A percentile compares a stretch with the other conserved stretches of the same genome.
phyloP scores from a whole-genome alignment of 2,113 vertebrate species.

The Suncus etruscus region DNA sequence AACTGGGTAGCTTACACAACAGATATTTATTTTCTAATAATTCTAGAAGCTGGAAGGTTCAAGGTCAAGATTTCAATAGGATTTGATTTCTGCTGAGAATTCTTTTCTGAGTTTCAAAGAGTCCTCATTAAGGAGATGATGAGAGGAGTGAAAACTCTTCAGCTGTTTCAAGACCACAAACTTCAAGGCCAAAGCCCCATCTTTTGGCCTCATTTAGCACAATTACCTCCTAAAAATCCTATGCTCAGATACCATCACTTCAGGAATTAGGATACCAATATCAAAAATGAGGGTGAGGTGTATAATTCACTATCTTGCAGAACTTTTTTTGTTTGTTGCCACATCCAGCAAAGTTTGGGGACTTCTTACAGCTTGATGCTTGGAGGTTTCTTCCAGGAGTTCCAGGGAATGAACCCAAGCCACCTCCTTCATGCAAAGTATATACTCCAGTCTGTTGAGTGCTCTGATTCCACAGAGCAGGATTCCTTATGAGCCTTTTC shows the following conservation, averaged over 20 bases:
- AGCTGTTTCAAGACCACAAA: neutral
- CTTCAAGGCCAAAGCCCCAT: neutral
- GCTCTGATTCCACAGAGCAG: too few species aligned
- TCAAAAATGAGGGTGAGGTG: neutral
- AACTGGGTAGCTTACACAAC: conserved; percentile 12
- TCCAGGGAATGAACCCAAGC: too few species aligned
- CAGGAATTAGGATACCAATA: neutral
- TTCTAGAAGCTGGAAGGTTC: neutral
- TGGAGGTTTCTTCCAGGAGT: too few species aligned
- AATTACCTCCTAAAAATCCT: neutral
- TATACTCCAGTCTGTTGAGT: too few species aligned
- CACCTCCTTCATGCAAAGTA: neutral
- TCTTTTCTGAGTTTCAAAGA: neutral
- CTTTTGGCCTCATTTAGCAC: conserved; percentile 18
- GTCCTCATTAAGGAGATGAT: neutral
- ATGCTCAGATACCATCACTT: neutral
- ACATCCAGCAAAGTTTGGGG: too few species aligned
- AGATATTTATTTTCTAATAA: conserved; percentile 39
- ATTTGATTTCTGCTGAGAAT: conserved; percentile 38
- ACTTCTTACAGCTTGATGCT: neutral
- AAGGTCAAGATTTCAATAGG: conserved; percentile 2
- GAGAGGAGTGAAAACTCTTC: neutral
- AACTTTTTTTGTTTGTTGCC: neutral
- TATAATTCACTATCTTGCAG: conserved; percentile 6
- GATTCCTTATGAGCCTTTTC: too few species aligned